Evolutionary conservation across 2,888 invertebrate genomes (phyloP), one percentile per base, ranked within the genome.

Genomic region (Hololepta plana): DNA sequence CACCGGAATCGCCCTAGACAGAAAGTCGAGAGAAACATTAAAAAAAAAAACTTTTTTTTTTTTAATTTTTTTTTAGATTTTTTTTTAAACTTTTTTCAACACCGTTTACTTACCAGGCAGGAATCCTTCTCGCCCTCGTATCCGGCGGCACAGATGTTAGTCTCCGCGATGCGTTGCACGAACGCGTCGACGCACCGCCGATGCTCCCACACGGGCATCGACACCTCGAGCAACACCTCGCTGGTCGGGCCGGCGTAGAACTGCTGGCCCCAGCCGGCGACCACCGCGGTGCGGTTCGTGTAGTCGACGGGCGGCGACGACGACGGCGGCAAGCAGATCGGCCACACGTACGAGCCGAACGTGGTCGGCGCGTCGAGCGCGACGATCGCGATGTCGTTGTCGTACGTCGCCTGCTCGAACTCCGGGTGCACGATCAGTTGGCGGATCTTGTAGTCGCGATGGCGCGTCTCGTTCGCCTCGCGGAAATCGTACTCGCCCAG

Each of bases 401-500:
- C 67, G 45, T 75, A 80, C 1, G 67, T 74, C 1, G 62, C 46
- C 2, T 62, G 45, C 39, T 77, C 67, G 45, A 71, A 87, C 24
- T 68, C 64, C 20, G 62, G 59, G 47, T 85, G 84, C 21, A 64
- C 57, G 0, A 66, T 62, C 34, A 76, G 69, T 38, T 68, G 67
- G 1, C 55, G 47, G 3, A 81, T 68, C n/a, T 50, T 55, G 48
- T 76, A 76, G 46, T 81, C 77, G 36, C 67, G 60, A 0, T 71
- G 62, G 2, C 75, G 60, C 0, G 76, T 72, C 43, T 82, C 82
- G 44, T 73, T 71, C 7, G 46, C 44, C 23, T 56, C 53, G 1
- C 59, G 54, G 37, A 84, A 72, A 48, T 84, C 77, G 50, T 85
- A 85, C 45, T 85, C 85, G 0, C 85, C 87, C 3, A 85, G 59